Conservation (phyloP, 2,113 vertebrate genomes). For the Phoenicopterus ruber region DNA sequence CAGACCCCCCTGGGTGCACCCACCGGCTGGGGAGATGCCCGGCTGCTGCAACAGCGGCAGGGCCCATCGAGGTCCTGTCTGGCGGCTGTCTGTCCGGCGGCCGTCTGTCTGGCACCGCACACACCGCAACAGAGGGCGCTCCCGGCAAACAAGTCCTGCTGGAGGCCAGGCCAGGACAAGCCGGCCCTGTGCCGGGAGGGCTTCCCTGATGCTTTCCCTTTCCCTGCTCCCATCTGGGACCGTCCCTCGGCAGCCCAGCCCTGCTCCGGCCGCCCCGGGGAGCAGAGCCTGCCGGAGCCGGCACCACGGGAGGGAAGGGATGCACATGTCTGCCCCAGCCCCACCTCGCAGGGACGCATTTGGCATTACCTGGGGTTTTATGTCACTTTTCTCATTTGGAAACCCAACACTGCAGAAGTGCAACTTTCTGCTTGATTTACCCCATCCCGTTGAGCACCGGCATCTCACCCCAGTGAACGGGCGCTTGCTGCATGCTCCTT, state of each 20-base stretch:
- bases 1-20: background rate
- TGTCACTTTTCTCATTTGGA: background rate
- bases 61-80: rapidly evolving
- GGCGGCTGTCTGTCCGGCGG: rapidly evolving
- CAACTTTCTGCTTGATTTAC: background rate
- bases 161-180: background rate
- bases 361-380: background rate
- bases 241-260: background rate
- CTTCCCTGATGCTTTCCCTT: background rate
- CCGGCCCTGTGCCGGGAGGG: background rate
- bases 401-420: background rate
- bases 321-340: background rate
- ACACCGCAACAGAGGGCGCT: background rate
- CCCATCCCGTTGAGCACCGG: rapidly evolving
- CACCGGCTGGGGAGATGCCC: background rate
- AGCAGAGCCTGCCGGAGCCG: background rate
- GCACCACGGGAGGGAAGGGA: background rate
- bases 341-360: background rate
- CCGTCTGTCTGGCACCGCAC: background rate
- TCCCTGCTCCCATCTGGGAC: background rate
- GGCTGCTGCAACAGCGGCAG: background rate
- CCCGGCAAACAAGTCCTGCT: background rate
- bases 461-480: background rate
- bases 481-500: rapidly evolving
- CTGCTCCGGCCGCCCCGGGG: rapidly evolving